Evolutionary conservation across 1,140 invertebrate species (phyloP), one percentile per base, ranked within the genome.

Genomic region (Philotrypesis tridentata): DNA sequence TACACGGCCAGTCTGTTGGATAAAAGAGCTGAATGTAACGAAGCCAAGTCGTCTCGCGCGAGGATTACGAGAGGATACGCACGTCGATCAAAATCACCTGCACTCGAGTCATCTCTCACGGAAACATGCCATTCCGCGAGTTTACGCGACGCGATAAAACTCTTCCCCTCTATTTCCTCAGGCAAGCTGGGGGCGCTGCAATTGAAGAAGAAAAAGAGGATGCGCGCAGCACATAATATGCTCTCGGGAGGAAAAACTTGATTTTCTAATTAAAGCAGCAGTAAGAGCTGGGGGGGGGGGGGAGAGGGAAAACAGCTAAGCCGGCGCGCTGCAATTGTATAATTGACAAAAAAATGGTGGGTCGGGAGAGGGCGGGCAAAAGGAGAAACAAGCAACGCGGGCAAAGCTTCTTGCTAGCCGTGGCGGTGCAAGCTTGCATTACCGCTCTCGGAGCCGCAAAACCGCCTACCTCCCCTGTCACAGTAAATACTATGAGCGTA

Each of bases 401-500:
- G 65, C 85, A 17, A 55, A n/a, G 48, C 83, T 88, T 87, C 85
- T 87, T 86, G 85, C 79, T 17, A 84, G 78, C 82, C 83, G 27
- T 31, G 61, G 55, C 80, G 27, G 65, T 73, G 67, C 79, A 85
- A 83, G 84, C 85, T 86, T 82, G 85, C 85, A 87, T 87, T 87
- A 87, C 84, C 72, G 84, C 48, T 25, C 83, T 82, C 83, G 63
- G 29, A 33, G 21, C 23, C n/a, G 85, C 86, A 88, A 88, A 88
- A 88, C 87, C 87, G 78, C 73, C 5, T 70, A 14, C n/a, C 31
- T 21, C 40, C 31, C 76, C 82, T 86, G 85, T 87, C 85, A 85
- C 84, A 84, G 87, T 86, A 88, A 87, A 86, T 87, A 86, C 85
- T 55, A 55, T n/a, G 48, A 55, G 48, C n/a, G 17, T 55, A 5